Percentiles rank a stretch among this genome's conserved stretches.
Conservation (phyloP, 2,797 vertebrate genomes). For the Notoglanidium macrostoma region DNA sequence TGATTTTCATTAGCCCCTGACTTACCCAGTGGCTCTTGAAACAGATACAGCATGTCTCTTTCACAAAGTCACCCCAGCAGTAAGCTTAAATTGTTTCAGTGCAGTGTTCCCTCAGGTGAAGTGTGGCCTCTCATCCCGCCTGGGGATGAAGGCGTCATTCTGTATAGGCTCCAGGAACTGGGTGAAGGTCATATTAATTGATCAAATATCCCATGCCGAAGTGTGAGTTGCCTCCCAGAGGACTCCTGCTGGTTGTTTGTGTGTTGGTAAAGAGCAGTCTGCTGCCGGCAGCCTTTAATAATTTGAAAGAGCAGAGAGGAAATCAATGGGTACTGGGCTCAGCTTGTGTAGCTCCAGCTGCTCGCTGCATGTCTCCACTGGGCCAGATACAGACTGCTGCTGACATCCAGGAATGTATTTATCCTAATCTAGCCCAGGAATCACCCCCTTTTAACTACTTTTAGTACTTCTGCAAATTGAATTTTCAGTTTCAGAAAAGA, state of each 20-base stretch:
- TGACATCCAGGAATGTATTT: slow-evolving; percentile 76
- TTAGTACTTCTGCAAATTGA: slow-evolving; percentile 53
- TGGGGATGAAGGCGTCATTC: slow-evolving; percentile 52
- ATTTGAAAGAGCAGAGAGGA: slow-evolving; percentile 64
- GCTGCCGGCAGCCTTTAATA: slow-evolving; percentile 63
- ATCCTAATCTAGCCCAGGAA: slow-evolving; percentile 71
- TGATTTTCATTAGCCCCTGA: slow-evolving; percentile 39
- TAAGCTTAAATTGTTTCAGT: slow-evolving; percentile 60
- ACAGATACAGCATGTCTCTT: slow-evolving; percentile 52
- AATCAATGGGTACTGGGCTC: slow-evolving; percentile 69
- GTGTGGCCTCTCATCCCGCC: slow-evolving; percentile 39
- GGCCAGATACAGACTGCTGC: slow-evolving; percentile 68
- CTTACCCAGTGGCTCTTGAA: slow-evolving; percentile 28
- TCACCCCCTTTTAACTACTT: slow-evolving; percentile 70
- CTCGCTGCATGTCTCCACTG: slow-evolving; percentile 59
- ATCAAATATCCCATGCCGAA: slow-evolving; percentile 65
- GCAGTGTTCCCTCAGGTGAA: slow-evolving; percentile 60
- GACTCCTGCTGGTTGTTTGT: slow-evolving; percentile 62
- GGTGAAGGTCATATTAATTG: slow-evolving; percentile 75
- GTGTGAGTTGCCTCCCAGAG: slow-evolving; percentile 50
- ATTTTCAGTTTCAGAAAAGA: slow-evolving; percentile 61
- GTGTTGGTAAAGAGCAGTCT: slow-evolving; percentile 64
- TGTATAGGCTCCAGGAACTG: slow-evolving; percentile 48
- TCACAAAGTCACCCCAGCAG: slow-evolving; percentile 64
- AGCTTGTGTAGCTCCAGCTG: slow-evolving; percentile 57